phyloP scores from a whole-genome alignment of 2,888 invertebrate genomes.

The Alloscopus bannaensis region DNA sequence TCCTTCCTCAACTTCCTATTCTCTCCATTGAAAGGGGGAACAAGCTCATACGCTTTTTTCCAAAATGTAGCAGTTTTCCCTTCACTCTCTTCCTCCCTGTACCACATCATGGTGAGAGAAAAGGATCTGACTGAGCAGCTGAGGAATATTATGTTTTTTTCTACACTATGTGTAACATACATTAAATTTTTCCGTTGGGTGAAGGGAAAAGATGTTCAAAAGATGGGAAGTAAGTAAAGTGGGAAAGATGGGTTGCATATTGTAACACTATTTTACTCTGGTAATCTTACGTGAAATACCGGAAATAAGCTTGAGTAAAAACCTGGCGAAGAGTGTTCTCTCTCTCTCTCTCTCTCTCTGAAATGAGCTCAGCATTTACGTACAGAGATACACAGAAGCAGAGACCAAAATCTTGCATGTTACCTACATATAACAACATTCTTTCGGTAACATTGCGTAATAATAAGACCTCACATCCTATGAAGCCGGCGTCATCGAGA shows the following conservation, averaged over 20 bases:
- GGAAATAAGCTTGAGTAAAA: conserved; percentile 60
- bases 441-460: too few relatives aligned
- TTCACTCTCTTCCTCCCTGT: conserved; percentile 3
- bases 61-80: conserved; percentile 22
- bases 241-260: conserved; percentile 43
- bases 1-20: conserved; percentile 38
- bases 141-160: conserved; percentile 14
- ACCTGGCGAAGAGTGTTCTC: conserved; percentile 35
- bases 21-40: conserved; percentile 10
- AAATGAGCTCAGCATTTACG: conserved; percentile 26
- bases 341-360: conserved; percentile 15
- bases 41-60: conserved; percentile 5
- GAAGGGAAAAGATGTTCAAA: background rate
- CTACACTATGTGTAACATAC: background rate
- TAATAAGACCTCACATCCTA: too few relatives aligned
- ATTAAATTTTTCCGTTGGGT: conserved; percentile 1
- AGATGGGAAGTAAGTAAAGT: conserved; percentile 49
- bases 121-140: conserved; percentile 18
- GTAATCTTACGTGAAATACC: conserved; percentile 55
- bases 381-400: too few relatives aligned
- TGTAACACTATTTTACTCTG: conserved; percentile 16
- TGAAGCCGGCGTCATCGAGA: too few relatives aligned
- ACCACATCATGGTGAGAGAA: background rate
- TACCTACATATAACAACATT: too few relatives aligned
- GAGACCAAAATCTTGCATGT: too few relatives aligned